Conservation (phyloP, 2,888 invertebrate genomes). For the Keiferia lycopersicella region DNA sequence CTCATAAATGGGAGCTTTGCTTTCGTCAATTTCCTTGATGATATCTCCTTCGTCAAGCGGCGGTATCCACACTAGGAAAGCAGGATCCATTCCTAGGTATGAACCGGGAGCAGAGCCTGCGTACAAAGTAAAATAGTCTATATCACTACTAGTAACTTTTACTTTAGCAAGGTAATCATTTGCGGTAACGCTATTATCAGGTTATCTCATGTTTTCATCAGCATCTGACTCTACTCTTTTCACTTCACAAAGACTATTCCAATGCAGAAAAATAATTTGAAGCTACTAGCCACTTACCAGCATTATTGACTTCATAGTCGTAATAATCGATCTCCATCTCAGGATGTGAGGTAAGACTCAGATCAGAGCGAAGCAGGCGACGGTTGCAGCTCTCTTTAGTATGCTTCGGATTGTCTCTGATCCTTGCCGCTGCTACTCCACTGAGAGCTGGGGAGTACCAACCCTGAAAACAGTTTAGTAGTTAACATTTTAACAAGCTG, state of each 20-base stretch:
- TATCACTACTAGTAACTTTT: background rate
- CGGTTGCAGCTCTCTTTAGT: slow-evolving; percentile 90
- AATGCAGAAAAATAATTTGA: too few species aligned
- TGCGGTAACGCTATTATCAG: too few species aligned
- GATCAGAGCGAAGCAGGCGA: slow-evolving; percentile 86
- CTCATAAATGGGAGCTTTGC: slow-evolving; percentile 62
- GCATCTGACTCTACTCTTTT: too few species aligned
- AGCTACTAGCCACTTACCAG: slow-evolving; percentile 55
- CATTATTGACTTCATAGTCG: slow-evolving; percentile 92
- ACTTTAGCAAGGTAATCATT: background rate
- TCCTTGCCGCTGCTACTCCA: slow-evolving; percentile 84
- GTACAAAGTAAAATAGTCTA: too few species aligned
- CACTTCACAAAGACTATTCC: background rate
- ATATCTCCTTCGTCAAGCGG: slow-evolving; percentile 88
- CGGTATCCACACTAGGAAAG: slow-evolving; percentile 93
- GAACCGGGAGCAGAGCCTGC: slow-evolving; percentile 91
- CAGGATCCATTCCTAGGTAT: slow-evolving; percentile 94
- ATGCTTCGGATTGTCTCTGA: slow-evolving; percentile 86
- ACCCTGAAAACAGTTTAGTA: slow-evolving; percentile 70
- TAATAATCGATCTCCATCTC: slow-evolving; percentile 94
- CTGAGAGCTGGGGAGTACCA: slow-evolving; percentile 87
- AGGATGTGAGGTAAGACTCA: slow-evolving; percentile 88
- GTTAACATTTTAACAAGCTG: background rate
- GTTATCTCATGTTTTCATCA: too few species aligned
- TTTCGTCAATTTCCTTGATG: slow-evolving; percentile 81